Base-by-base conservation (phyloP, 2,113 vertebrate genomes). In the Osmerus mordax region DNA sequence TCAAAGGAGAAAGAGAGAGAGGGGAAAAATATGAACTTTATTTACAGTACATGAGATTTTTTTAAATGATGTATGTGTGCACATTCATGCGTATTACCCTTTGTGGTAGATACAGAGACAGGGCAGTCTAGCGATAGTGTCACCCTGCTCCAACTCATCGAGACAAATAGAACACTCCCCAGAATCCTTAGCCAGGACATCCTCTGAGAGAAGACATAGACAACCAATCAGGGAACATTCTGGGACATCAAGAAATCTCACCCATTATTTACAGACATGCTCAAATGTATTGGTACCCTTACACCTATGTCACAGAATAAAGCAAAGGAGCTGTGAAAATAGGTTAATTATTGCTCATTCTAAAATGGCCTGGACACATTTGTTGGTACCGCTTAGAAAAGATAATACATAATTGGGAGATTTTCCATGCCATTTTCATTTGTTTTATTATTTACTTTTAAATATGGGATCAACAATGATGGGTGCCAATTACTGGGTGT, bases 41-140 rank as follows among this genome's bases (percentile, higher is more conserved):
- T 47, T 47, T 47, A 47, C 41, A 47, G 41, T 47, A 47, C 1
- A 47, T 12, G 1, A 2, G 9, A 47, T 47, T 47, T 2, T 12
- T 11, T 47, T 11, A 47, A 8, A 11, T 47, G 41, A 47, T 23
- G 14, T 4, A 21, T 54, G 19, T 60, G 70, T 64, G 36, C 74
- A 3, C 12, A 23, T 59, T 18, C n/a, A 11, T 61, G 59, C 21
- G n/a, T 25, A 13, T 92, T 90, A 95, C 97, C 95, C 94, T 93
- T 99, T 99, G 84, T 99, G 97, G 82, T 99, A 99, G 91, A 99
- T 95, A 84, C 97, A 99, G 84, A 99, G 95, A 83, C 97, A 99
- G 72, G 97, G 97, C 90, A 99, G 93, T 51, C 97, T 93, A 79
- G 96, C 97, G 79, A 99, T 98, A n/a, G 96, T 98, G 84, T 99